These are phyloP conservation scores for Chlorodrepanis virens DNA, from an alignment of 2,113 vertebrate genomes.

Conservation along the genomic window DNA sequence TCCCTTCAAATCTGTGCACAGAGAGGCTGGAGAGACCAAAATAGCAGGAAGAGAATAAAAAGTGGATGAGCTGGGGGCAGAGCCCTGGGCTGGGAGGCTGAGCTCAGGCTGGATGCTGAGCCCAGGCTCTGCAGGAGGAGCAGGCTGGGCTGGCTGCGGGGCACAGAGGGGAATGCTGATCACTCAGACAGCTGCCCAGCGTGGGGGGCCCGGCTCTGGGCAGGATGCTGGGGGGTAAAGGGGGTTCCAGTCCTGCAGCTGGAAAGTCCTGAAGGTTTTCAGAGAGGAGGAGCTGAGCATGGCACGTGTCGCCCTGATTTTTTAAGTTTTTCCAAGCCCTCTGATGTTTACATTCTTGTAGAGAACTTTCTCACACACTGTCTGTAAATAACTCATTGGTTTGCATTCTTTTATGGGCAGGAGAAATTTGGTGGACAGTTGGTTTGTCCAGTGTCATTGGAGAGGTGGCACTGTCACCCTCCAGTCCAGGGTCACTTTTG, in stretches of 20 bases:
- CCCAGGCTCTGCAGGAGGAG: neutral
- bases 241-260: neutral
- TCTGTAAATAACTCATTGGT: too few relatives aligned
- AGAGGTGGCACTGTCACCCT: too few relatives aligned
- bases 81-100: neutral
- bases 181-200: accelerated
- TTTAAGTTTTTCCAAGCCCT: too few relatives aligned
- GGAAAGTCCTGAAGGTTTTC: neutral
- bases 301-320: neutral
- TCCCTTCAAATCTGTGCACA: neutral
- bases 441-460: too few relatives aligned
- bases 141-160: too few relatives aligned
- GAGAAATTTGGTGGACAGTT: too few relatives aligned
- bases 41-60: neutral
- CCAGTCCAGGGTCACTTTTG: too few relatives aligned
- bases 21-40: neutral
- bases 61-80: neutral
- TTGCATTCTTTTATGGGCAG: too few relatives aligned
- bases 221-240: accelerated
- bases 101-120: neutral
- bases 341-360: too few relatives aligned
- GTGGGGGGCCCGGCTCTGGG: neutral
- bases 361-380: too few relatives aligned
- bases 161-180: neutral
- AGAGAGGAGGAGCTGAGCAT: neutral